Evolutionary conservation across 1,140 invertebrate species (phyloP).

Genomic region (Ips nitidus): DNA sequence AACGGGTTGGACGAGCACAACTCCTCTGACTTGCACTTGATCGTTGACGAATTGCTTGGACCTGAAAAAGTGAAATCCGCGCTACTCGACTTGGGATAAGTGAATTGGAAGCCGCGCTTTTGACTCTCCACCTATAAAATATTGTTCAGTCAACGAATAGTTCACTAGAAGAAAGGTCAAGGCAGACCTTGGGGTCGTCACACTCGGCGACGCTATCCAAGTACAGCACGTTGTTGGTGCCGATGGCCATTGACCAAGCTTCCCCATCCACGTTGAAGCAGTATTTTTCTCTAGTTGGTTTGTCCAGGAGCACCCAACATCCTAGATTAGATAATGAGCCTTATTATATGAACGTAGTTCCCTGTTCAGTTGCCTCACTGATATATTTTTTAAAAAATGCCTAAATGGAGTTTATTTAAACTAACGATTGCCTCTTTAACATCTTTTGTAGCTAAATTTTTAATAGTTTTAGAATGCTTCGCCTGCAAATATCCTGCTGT

Average conservation of each 20-base stretch:
- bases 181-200: slow-evolving; percentile 32
- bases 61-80: slow-evolving; percentile 46
- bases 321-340: slow-evolving; percentile 39
- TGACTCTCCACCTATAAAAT: slow-evolving; percentile 9
- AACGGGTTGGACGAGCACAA: slow-evolving; percentile 60
- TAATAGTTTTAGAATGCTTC: no score
- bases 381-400: no score
- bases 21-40: slow-evolving; percentile 38
- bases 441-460: no score
- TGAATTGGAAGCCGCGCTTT: slow-evolving; percentile 65
- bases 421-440: no score
- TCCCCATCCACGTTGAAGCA: slow-evolving; percentile 69
- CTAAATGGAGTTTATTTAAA: no score
- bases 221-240: slow-evolving; percentile 68
- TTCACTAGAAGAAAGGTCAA: not conserved
- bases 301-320: slow-evolving; percentile 70
- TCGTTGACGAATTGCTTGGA: slow-evolving; percentile 38
- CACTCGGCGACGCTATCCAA: slow-evolving; percentile 54
- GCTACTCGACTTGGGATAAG: slow-evolving; percentile 41
- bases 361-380: no score
- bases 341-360: not conserved
- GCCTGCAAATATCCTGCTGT: no score
- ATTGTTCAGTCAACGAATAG: not conserved
- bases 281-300: slow-evolving; percentile 65
- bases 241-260: slow-evolving; percentile 76